phyloP scores from a whole-genome alignment of 2,113 vertebrate genomes.

The Rhabdomys dilectus region DNA sequence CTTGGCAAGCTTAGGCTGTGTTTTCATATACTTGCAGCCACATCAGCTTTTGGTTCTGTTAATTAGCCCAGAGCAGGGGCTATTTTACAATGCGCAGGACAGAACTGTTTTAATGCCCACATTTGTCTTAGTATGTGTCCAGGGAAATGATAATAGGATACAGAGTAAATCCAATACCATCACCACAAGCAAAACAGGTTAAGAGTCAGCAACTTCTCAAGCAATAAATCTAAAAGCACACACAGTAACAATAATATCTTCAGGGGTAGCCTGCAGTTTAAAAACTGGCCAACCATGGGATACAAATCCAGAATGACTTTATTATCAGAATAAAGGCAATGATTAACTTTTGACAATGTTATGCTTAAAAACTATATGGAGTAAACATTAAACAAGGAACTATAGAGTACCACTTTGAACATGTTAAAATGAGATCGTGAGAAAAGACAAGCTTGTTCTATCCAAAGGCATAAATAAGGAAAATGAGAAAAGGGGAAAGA shows the following conservation, averaged over 20 bases:
- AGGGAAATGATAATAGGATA: not conserved
- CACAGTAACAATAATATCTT: not conserved
- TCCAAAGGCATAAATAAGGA: not conserved
- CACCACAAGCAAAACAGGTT: not conserved
- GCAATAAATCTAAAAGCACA: not conserved
- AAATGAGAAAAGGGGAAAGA: not conserved
- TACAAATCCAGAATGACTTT: not conserved
- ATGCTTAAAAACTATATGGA: not conserved
- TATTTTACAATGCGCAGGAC: not conserved
- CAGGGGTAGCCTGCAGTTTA: not conserved
- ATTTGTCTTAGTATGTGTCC: conserved; percentile 29
- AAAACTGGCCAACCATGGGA: not conserved
- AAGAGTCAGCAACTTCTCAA: not conserved
- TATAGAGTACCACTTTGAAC: not conserved
- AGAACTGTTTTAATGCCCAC: not conserved
- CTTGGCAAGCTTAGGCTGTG: not conserved
- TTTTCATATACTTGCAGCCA: conserved; percentile 4
- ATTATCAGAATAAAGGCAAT: conserved; percentile 23
- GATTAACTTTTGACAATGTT: not conserved
- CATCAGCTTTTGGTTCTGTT: not conserved
- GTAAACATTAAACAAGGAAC: not conserved
- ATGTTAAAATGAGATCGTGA: not conserved
- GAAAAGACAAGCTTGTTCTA: not conserved
- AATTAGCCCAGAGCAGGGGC: not conserved
- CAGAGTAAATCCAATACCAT: not conserved